phyloP scores from a whole-genome alignment of 2,797 vertebrate genomes.

The Gymnodraco acuticeps region DNA sequence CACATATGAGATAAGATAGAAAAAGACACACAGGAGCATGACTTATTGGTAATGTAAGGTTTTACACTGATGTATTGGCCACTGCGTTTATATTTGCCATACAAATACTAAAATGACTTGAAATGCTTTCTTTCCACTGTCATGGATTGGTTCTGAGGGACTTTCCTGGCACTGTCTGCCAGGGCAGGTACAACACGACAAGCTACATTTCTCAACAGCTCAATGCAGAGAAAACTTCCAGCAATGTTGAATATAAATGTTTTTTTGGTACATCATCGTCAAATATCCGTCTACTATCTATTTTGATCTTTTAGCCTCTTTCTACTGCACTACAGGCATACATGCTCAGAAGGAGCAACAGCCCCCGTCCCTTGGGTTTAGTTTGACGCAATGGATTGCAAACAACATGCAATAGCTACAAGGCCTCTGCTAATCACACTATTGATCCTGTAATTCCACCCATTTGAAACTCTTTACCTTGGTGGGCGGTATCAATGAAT shows the following conservation, averaged over 20 bases:
- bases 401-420: constrained; percentile 84
- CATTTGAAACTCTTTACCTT: constrained; percentile 86
- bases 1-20: not conserved
- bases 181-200: constrained; percentile 34
- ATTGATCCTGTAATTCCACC: constrained; percentile 85
- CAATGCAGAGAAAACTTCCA: constrained; percentile 21
- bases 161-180: constrained; percentile 19
- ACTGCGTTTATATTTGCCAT: constrained; percentile 3
- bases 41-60: not conserved
- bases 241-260: not conserved
- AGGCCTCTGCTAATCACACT: constrained; percentile 87
- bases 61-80: constrained; percentile 22
- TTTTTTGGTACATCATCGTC: not conserved
- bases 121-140: constrained; percentile 13
- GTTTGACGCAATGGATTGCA: constrained; percentile 81
- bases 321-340: constrained; percentile 42
- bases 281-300: constrained; percentile 3
- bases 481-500: constrained; percentile 82
- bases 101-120: constrained; percentile 16
- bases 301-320: constrained; percentile 25
- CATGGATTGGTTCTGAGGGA: constrained; percentile 20
- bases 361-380: constrained; percentile 67
- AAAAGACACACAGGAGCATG: not conserved
- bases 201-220: constrained; percentile 25
- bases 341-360: constrained; percentile 52